Base-by-base conservation (phyloP, 2,888 invertebrate genomes). In the Chamaedrilus cognettii region DNA sequence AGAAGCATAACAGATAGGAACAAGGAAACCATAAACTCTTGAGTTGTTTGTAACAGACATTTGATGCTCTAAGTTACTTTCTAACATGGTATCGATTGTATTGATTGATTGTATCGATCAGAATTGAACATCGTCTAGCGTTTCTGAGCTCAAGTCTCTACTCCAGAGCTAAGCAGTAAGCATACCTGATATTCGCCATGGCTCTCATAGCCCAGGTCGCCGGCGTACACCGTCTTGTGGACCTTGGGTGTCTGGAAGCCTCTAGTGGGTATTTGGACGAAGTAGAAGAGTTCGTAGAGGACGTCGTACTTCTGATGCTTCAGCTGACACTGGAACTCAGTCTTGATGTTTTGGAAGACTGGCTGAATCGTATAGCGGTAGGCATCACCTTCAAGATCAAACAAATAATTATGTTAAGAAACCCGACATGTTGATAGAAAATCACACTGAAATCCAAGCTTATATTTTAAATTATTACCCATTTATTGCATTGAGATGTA, bases 321-420 rank as follows among this genome's bases (percentile, higher is more conserved):
- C 35, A 74, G 42, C 64, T 74, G 73, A 60, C 74, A 74, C 55
- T 70, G 68, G 58, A 69, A 74, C 32, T 71, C 62, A 60, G 76
- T 70, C 52, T 72, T 66, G 62, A 82, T 75, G 56, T 72, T 75
- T 35, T 77, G 71, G 70, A 78, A 81, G 31, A 77, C 70, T 1
- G 82, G 82, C 69, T 78, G 77, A 31, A 82, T 70, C 3, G 78
- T 77, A 74, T 79, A 80, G 50, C 77, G 74, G 61, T 79, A 76
- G 0, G 80, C 73, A 66, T 80, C 79, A 33, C 79, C 82, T 80
- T 7, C 15, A 28, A 64, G 15, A 60, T 49, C 19, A n/a, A 49
- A 7, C 32, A 28, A 59, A 7, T 7, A n/a, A 26, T 55, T n/a
- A 55, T n/a, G n/a, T n/a, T n/a, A n/a, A n/a, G n/a, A n/a, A n/a